Evolutionary conservation across 2,113 vertebrate genomes (phyloP).

Genomic region (Corythornis vintsioides): DNA sequence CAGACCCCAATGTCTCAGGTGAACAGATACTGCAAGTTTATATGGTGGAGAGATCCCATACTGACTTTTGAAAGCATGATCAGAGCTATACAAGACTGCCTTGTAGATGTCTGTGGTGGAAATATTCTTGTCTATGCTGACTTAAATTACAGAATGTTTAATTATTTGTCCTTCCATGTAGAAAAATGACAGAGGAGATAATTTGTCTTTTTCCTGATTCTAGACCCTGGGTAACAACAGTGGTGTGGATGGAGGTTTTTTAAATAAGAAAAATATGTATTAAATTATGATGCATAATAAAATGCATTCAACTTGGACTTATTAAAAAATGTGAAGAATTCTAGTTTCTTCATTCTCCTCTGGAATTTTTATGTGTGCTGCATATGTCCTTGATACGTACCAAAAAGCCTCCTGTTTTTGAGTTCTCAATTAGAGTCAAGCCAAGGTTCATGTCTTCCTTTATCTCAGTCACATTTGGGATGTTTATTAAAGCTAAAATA

Average conservation of each 20-base stretch:
- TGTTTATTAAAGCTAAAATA: conserved; percentile 80
- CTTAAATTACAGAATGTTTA: neutral
- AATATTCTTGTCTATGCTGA: neutral
- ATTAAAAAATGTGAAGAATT: neutral
- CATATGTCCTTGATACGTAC: conserved; percentile 65
- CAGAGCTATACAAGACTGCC: neutral
- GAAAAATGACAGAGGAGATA: neutral
- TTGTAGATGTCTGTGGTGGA: neutral
- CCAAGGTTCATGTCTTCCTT: conserved; percentile 86
- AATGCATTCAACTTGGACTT: neutral
- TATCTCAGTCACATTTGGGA: conserved; percentile 84
- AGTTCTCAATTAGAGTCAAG: conserved; percentile 83
- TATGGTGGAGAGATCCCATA: neutral
- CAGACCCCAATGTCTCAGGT: neutral
- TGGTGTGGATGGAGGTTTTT: neutral
- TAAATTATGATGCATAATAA: neutral
- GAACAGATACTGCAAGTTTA: neutral
- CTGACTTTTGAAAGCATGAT: neutral
- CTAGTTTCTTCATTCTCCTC: neutral
- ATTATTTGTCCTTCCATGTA: neutral
- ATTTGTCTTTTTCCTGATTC: neutral
- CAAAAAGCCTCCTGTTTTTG: conserved; percentile 78
- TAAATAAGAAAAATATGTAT: neutral
- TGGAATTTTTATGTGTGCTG: neutral
- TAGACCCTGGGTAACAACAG: neutral